Evolutionary conservation across 2,888 invertebrate species (phyloP).

Genomic region (Coenonympha arcania): DNA sequence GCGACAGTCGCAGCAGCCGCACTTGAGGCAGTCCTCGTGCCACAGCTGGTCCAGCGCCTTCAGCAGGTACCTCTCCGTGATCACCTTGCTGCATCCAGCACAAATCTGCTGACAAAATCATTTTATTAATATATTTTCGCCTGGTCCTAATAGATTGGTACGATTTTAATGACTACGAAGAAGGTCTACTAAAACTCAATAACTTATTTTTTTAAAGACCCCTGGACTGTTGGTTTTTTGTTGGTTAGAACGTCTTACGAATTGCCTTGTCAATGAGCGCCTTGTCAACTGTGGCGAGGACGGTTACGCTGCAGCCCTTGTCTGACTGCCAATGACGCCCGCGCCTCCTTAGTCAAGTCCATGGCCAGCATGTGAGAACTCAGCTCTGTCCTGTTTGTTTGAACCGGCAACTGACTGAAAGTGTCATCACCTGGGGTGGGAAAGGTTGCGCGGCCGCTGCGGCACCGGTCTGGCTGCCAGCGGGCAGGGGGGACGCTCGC

Average conservation of each 20-base stretch:
- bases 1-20: conserved; percentile 97
- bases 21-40: conserved; percentile 99
- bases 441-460: conserved; percentile 43
- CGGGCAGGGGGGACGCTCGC: conserved; percentile 60
- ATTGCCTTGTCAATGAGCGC: no score
- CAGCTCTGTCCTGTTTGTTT: conserved; percentile 56
- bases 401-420: neutral
- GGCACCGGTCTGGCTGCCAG: conserved; percentile 46
- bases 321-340: conserved; percentile 58
- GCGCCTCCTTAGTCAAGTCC: conserved; percentile 86
- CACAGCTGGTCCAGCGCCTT: conserved; percentile 95
- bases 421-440: conserved; percentile 51
- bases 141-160: no score
- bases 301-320: conserved; percentile 41
- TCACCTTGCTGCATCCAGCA: conserved; percentile 94
- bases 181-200: no score
- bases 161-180: no score
- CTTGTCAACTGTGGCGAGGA: conserved; percentile 45
- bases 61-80: conserved; percentile 91
- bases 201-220: no score
- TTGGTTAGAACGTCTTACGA: no score
- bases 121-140: neutral
- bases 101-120: conserved; percentile 78
- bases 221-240: no score
- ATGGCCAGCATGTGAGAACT: conserved; percentile 81